These are phyloP conservation scores for Acanthurus tractus DNA, from an alignment of 2,797 vertebrate species.

Conservation along the genomic window DNA sequence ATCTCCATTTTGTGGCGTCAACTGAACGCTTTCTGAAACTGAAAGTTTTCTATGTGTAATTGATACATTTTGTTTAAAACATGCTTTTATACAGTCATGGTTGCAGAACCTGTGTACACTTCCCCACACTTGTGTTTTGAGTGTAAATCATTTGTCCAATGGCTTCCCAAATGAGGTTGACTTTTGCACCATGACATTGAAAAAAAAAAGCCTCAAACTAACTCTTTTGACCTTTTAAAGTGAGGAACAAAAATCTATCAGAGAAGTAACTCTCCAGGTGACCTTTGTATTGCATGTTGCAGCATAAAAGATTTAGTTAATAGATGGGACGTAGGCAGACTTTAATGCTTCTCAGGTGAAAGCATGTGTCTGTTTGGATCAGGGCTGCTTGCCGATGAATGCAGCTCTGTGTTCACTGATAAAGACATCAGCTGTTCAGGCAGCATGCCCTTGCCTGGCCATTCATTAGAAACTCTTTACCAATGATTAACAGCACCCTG, in stretches of 20 bases:
- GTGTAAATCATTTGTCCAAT: too few species aligned
- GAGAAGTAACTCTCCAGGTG: not conserved
- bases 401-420: conserved; percentile 65
- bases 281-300: conserved; percentile 4
- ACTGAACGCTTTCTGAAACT: too few species aligned
- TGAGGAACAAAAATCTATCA: not conserved
- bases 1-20: too few species aligned
- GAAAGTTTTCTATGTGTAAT: too few species aligned
- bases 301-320: conserved; percentile 27
- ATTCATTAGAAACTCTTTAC: conserved; percentile 54
- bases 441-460: conserved; percentile 40
- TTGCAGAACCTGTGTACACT: too few species aligned
- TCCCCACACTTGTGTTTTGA: too few species aligned
- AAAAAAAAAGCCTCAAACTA: too few species aligned
- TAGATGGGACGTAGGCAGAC: conserved; percentile 9
- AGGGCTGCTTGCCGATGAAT: conserved; percentile 61
- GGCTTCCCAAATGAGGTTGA: too few species aligned
- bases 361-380: conserved; percentile 38
- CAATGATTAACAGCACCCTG: conserved; percentile 56
- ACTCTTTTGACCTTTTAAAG: too few species aligned
- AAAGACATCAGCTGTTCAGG: conserved; percentile 33
- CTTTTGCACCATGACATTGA: too few species aligned
- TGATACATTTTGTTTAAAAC: too few species aligned
- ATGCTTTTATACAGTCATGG: too few species aligned
- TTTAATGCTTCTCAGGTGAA: conserved; percentile 43